phyloP scores from a whole-genome alignment of 2,888 invertebrate genomes.

The Protonemura montana region DNA sequence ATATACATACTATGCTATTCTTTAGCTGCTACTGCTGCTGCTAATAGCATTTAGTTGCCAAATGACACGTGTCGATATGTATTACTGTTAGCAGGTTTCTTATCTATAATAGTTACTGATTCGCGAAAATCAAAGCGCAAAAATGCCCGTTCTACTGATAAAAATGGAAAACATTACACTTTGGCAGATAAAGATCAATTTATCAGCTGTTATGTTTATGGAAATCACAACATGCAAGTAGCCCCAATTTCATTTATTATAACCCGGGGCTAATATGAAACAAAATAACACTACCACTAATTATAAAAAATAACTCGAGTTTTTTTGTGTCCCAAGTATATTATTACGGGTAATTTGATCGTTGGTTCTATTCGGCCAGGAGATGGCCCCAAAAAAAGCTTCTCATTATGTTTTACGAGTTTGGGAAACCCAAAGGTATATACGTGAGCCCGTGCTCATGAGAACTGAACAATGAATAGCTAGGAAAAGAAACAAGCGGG shows the following conservation, averaged over 20 bases:
- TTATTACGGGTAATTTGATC: constrained; percentile 12
- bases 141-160: not conserved
- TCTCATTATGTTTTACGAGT: constrained; percentile 7
- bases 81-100: not conserved
- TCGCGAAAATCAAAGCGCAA: not conserved
- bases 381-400: not conserved
- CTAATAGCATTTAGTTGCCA: not conserved
- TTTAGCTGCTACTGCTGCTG: not conserved
- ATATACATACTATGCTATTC: too few species aligned
- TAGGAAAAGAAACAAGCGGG: too few species aligned
- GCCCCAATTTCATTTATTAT: not conserved
- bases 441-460: not conserved
- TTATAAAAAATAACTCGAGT: not conserved
- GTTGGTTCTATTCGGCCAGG: not conserved
- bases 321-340: not conserved
- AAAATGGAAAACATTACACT: not conserved
- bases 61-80: not conserved
- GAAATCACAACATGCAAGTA: not conserved
- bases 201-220: not conserved
- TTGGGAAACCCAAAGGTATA: not conserved
- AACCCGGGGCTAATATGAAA: not conserved
- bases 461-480: too few species aligned
- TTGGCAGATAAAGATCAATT: not conserved
- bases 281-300: not conserved
- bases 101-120: constrained; percentile 1